Percentiles rank a stretch among this genome's conserved stretches.
These are phyloP conservation scores for Tursiops truncatus DNA, from an alignment of 2,113 vertebrate species.

Conservation along the genomic window DNA sequence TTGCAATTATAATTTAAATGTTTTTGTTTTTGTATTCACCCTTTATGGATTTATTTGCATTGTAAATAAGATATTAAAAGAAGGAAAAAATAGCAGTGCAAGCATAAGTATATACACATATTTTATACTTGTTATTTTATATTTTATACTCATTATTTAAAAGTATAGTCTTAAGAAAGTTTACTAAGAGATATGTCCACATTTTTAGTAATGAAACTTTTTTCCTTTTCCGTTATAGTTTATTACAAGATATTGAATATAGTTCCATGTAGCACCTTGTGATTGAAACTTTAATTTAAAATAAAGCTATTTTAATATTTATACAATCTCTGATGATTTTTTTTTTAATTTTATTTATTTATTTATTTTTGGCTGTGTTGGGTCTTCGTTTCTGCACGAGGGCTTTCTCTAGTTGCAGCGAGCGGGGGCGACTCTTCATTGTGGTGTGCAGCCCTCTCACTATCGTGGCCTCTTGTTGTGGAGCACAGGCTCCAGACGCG, in stretches of 20 bases:
- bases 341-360: too few relatives aligned
- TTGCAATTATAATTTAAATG: background rate
- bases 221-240: background rate
- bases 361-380: too few relatives aligned
- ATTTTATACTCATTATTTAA: background rate
- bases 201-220: background rate
- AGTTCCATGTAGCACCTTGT: background rate
- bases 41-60: background rate
- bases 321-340: background rate
- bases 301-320: background rate
- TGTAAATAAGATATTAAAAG: background rate
- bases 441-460: too few relatives aligned
- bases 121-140: background rate
- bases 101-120: background rate
- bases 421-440: too few relatives aligned
- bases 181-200: background rate
- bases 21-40: background rate
- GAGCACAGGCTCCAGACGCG: too few relatives aligned
- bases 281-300: background rate
- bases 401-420: too few relatives aligned
- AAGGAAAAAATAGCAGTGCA: background rate
- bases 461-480: too few relatives aligned
- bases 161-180: background rate
- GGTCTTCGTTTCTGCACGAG: too few relatives aligned
- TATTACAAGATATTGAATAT: background rate